These are phyloP conservation scores for Pomatorhinus ruficollis DNA, from an alignment of 2,113 vertebrate species.

Conservation along the genomic window DNA sequence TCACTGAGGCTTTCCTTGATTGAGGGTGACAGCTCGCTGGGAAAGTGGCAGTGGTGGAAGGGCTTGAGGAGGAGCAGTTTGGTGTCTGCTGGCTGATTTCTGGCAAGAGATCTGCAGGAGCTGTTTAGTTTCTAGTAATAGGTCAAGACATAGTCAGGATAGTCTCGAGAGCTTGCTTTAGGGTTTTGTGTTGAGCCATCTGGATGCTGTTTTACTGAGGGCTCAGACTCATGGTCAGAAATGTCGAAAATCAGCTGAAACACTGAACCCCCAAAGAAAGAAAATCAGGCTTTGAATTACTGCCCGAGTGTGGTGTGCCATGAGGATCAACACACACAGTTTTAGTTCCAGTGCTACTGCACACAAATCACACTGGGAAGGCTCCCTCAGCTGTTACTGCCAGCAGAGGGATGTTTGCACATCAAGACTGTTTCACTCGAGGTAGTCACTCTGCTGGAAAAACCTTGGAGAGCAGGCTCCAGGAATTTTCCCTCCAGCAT, in stretches of 20 bases:
- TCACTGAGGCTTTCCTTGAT: not conserved
- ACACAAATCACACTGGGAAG: not conserved
- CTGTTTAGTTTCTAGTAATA: not conserved
- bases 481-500: not conserved
- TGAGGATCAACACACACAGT: not conserved
- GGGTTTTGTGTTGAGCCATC: not conserved
- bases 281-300: not conserved
- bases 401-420: not conserved
- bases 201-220: not conserved
- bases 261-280: not conserved
- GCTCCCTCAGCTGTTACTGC: not conserved
- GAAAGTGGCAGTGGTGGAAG: not conserved
- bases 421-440: accelerated
- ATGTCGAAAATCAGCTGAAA: not conserved
- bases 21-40: accelerated
- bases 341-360: not conserved
- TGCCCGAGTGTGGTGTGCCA: not conserved
- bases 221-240: not conserved
- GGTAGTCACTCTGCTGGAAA: not conserved
- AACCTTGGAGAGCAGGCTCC: not conserved
- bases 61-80: not conserved
- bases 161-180: not conserved
- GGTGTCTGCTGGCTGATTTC: not conserved
- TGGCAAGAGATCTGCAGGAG: not conserved
- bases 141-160: not conserved